Evolutionary conservation across 92 coral and sea anemone genomes (phyloP).

Genomic region (Palythoa grandis): DNA sequence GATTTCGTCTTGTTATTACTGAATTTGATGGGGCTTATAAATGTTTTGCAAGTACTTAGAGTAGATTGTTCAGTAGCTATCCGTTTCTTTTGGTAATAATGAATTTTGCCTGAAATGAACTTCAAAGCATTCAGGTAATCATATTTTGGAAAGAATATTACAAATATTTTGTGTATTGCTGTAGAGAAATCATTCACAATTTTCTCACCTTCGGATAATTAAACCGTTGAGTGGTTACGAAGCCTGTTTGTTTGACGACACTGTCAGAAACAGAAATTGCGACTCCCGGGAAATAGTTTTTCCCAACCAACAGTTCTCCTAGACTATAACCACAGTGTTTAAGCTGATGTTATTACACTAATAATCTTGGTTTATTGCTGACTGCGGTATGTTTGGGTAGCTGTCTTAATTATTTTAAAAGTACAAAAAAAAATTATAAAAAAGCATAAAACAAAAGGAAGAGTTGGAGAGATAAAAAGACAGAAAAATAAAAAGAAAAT

Average conservation of each 20-base stretch:
- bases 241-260: background rate
- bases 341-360: background rate
- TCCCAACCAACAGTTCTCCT: conserved; percentile 17
- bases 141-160: conserved; percentile 28
- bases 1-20: conserved; percentile 1
- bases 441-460: conserved; percentile 26
- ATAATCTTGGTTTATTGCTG: background rate
- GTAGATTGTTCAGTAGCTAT: background rate
- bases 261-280: conserved; percentile 5
- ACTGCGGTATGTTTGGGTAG: conserved; percentile 28
- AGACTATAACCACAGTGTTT: conserved; percentile 3
- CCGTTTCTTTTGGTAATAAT: background rate
- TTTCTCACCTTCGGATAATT: conserved; percentile 8
- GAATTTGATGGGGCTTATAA: background rate
- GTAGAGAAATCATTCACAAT: conserved; percentile 7
- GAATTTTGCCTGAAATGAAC: conserved; percentile 15
- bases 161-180: conserved; percentile 19
- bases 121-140: conserved; percentile 21
- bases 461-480: conserved; percentile 23
- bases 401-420: conserved; percentile 26
- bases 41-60: conserved; percentile 6
- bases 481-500: conserved; percentile 31
- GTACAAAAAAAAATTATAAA: conserved; percentile 31
- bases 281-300: background rate
- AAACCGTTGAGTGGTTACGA: background rate